Conservation (phyloP, 2,113 vertebrate species). For the Eurypyga helias region DNA sequence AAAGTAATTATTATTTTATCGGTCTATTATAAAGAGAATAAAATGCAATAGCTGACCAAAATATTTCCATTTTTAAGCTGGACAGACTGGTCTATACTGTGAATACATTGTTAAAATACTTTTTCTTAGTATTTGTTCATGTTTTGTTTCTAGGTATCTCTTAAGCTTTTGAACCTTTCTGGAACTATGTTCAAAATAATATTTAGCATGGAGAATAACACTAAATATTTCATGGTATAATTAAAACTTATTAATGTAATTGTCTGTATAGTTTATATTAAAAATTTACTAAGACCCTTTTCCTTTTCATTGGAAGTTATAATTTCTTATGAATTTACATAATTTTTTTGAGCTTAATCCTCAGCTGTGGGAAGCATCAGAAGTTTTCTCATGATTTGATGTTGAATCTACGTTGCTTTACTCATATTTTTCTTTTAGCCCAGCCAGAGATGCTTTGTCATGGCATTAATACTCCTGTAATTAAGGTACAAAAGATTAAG, state of each 20-base stretch:
- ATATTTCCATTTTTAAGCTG: not conserved
- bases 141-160: not conserved
- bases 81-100: not conserved
- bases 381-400: not conserved
- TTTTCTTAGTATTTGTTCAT: not conserved
- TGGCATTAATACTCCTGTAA: not conserved
- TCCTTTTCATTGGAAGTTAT: not conserved
- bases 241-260: conserved; percentile 58
- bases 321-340: not conserved
- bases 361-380: not conserved
- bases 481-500: not conserved
- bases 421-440: not conserved
- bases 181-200: not conserved
- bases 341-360: not conserved
- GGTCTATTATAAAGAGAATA: not conserved
- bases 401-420: not conserved
- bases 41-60: not conserved
- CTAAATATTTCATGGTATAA: conserved; percentile 55
- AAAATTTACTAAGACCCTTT: conserved; percentile 8
- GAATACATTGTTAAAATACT: not conserved
- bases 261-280: conserved; percentile 27
- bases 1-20: not conserved
- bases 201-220: conserved; percentile 16
- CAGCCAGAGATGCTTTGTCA: not conserved
- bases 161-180: not conserved